Evolutionary conservation across 2,113 vertebrate species (phyloP), one percentile per base, ranked within the genome.

Genomic region (Burhinus oedicnemus): DNA sequence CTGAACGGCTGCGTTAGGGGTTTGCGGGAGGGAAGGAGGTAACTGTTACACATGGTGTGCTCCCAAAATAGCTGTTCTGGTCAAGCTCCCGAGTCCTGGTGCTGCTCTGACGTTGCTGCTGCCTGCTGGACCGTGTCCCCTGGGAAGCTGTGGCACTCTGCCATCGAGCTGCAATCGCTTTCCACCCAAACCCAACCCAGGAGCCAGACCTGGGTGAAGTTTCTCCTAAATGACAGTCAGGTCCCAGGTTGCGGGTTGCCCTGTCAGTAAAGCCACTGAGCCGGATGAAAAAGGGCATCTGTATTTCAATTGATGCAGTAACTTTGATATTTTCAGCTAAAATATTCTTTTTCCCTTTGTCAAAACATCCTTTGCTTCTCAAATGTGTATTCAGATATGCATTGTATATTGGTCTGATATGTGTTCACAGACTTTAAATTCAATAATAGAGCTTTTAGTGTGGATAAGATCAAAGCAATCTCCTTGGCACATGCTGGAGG

Each of bases 381-480:
- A 91, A 96, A 95, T 87, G 90, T 93, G 84, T 75, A 86, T 98
- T 97, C 97, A 95, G 96, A 96, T 97, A 90, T 81, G 96, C 97
- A 92, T 96, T 98, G 97, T 98, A 96, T 98, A 96, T 97, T 93
- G 96, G 98, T 95, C 98, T 97, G 98, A 97, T 98, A 95, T 80
- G 98, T 98, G 98, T 98, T 98, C 98, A 95, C 97, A 95, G 97
- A 96, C 98, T 98, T 98, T 98, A 98, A 98, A 98, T 98, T 98
- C 97, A 98, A 98, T 98, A 98, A 98, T 98, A 96, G 97, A 98
- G 98, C 98, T 99, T 98, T 98, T 98, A 98, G 98, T 97, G 98
- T 96, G 97, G 98, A 98, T 98, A 98, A 98, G 98, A 99, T 99
- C 99, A 99, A 98, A 99, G 98, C 98, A 98, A 97, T 98, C 98